Percentiles rank a stretch among this genome's conserved stretches.
phyloP scores from a whole-genome alignment of 2,113 vertebrate genomes.

The Callochromis pleurospilus region DNA sequence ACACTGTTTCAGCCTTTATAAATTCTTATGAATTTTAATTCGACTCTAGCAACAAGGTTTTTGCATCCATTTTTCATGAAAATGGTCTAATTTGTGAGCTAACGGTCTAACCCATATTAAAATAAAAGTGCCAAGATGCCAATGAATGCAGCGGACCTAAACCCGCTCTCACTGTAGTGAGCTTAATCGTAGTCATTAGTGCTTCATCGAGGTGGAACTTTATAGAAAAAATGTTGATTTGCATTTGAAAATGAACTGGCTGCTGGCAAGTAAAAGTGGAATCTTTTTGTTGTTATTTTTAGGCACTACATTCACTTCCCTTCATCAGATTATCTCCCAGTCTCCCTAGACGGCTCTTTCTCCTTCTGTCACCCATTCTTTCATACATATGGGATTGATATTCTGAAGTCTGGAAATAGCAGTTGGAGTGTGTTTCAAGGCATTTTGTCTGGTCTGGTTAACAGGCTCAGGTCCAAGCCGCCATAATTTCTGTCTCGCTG shows the following conservation, averaged over 20 bases:
- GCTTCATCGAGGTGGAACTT: background rate
- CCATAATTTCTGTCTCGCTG: conserved; percentile 21
- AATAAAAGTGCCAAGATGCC: background rate
- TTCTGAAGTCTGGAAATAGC: conserved; percentile 4
- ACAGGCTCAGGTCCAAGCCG: conserved; percentile 33
- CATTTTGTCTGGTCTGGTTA: conserved; percentile 10
- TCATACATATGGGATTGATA: conserved; percentile 49
- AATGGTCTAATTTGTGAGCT: background rate
- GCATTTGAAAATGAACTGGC: background rate
- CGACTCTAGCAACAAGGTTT: background rate
- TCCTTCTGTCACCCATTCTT: background rate
- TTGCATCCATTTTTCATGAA: conserved; percentile 5
- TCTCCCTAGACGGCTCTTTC: background rate
- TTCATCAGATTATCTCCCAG: background rate
- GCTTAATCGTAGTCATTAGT: conserved; percentile 10
- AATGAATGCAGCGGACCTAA: background rate
- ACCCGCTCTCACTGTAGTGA: background rate
- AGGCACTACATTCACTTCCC: background rate
- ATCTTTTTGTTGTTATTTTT: conserved; percentile 44
- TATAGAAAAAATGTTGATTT: conserved; percentile 1
- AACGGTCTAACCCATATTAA: background rate
- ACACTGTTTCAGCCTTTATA: background rate
- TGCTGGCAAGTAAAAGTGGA: background rate
- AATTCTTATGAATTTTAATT: background rate
- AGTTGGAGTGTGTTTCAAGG: conserved; percentile 40